Evolutionary conservation across 2,797 vertebrate genomes (phyloP).

Genomic region (Galaxias olidus): DNA sequence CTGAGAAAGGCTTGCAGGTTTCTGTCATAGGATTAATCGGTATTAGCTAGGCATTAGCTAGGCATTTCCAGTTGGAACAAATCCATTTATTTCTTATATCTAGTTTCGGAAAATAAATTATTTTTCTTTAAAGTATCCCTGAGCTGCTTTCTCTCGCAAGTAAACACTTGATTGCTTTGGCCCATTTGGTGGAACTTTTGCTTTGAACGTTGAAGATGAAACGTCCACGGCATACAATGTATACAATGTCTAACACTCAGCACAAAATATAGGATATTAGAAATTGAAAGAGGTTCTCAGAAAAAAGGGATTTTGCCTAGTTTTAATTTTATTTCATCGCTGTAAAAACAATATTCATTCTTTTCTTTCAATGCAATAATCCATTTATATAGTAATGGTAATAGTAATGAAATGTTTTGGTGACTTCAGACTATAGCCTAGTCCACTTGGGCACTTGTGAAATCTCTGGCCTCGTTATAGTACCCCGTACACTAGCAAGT

Average conservation of each 20-base stretch:
- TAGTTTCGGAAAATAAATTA: slow-evolving; percentile 58
- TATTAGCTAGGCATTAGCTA: slow-evolving; percentile 63
- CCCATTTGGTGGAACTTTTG: slow-evolving; percentile 42
- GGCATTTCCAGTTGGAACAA: slow-evolving; percentile 61
- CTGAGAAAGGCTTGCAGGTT: slow-evolving; percentile 26
- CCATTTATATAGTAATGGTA: too few species aligned
- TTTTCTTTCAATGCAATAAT: too few species aligned
- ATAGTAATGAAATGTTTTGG: too few species aligned
- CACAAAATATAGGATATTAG: slow-evolving; percentile 20
- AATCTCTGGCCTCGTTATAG: slow-evolving; percentile 11
- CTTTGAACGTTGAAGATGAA: slow-evolving; percentile 46
- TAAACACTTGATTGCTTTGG: slow-evolving; percentile 24
- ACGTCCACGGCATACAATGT: slow-evolving; percentile 20
- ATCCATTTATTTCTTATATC: slow-evolving; percentile 36
- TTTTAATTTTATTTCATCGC: too few species aligned
- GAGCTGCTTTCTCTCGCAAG: slow-evolving; percentile 39
- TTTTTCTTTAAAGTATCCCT: slow-evolving; percentile 16
- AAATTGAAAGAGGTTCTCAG: too few species aligned
- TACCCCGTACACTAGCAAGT: slow-evolving; percentile 19
- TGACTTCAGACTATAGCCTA: too few species aligned
- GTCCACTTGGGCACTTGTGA: not conserved
- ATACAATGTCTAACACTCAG: slow-evolving; percentile 38
- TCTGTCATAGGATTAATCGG: slow-evolving; percentile 59
- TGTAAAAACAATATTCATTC: too few species aligned
- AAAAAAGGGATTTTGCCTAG: too few species aligned